Base-by-base conservation (phyloP, 2,113 vertebrate genomes). In the Aptenodytes forsteri region DNA sequence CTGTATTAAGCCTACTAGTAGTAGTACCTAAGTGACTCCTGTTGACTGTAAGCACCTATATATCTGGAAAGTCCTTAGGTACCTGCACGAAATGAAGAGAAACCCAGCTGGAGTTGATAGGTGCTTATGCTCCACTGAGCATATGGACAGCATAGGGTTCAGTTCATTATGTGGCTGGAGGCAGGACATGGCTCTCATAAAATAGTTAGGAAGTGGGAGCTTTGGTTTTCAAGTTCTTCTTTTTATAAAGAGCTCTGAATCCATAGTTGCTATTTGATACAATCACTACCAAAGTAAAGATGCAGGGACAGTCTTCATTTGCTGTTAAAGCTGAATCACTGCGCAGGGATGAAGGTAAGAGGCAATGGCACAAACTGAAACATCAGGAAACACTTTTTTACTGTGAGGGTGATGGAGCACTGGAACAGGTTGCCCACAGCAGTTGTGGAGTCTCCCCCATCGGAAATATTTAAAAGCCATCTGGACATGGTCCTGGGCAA, bases 131-230 rank as follows among this genome's bases (percentile, higher is more conserved):
- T 75, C 18, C 47, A 32, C 29, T 21, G 16, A 85, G 26, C 11
- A 8, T n/a, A 32, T 22, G 21, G 38, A 50, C 46, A 62, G 32
- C 21, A 26, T 5, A 81, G 18, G 10, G 23, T 56, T 89, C 25
- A 12, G 40, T 81, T 89, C 0, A 0, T 29, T 19, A 9, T 32
- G 17, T 62, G 56, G 29, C 69, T 0, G 1, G 23, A 66, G 21
- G 36, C 16, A 92, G 46, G 18, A 49, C 19, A 25, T 10, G 11
- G 19, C 20, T 62, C 9, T 75, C 55, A 69, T 50, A 25, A 69
- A 90, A 50, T 8, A 62, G 49, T 27, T 6, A 70, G 22, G 18
- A 78, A 70, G 34, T 55, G 7, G 22, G 9, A 88, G 7, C 3
- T 82, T 71, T 75, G 16, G 9, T 58, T 96, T 67, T 61, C 56